Evolutionary conservation across 2,797 vertebrate species (phyloP), one percentile per base, ranked within the genome.

Genomic region (Avahi laniger): DNA sequence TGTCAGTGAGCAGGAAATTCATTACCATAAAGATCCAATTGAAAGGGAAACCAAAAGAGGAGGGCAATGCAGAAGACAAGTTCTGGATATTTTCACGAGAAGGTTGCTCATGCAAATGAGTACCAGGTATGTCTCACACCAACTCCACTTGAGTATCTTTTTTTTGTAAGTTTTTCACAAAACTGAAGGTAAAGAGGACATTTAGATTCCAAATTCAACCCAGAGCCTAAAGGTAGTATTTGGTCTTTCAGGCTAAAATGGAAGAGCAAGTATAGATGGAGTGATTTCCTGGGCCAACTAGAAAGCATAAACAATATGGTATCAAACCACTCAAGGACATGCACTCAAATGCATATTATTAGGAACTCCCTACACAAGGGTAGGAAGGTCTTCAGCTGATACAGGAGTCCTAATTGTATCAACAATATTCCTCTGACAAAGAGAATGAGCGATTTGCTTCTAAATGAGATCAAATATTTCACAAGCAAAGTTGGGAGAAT

Each of bases 391-490:
- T 70, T 73, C 46, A 22, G 76, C 35, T 61, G 54, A 96, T 96
- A 92, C 13, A 65, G 26, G 63, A 96, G 84, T 28, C 94, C n/a
- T 84, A 12, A 93, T 92, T 98, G 98, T 96, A 96, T 85, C 48
- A 97, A 65, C 28, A 82, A 72, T 54, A 73, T 26, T 59, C 67
- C 88, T 78, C 84, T 85, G 33, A 91, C 92, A 92, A 96, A 97
- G 22, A 20, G 85, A 95, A 52, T 76, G 38, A 96, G 90, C 57
- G 50, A 96, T 0, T 1, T 61, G 89, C 83, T 84, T 97, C 97
- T 91, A 97, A 97, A 96, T 46, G 57, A 98, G 88, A 98, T 93
- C 83, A 96, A 98, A 97, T 92, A 97, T 93, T 97, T 97, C 89
- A 96, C 84, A 95, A 93, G 57, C 54, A 95, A 17, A 95, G 97